phyloP scores from a whole-genome alignment of 1,140 invertebrate genomes.

The Drosophila rufa region DNA sequence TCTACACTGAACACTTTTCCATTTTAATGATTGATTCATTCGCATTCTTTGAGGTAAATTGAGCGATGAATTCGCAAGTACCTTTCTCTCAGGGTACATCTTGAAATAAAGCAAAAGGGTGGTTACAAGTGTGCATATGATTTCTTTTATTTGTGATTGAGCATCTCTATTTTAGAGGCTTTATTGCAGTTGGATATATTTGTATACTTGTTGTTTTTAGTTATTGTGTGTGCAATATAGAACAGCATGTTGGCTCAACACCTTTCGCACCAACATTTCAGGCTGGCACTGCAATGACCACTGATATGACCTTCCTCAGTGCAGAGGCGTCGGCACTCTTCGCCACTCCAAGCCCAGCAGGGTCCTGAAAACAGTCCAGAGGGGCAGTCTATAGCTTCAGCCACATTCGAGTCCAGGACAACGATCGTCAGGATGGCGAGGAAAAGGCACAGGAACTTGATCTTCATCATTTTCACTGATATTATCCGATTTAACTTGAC shows the following conservation, averaged over 20 bases:
- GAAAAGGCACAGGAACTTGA: constrained; percentile 8
- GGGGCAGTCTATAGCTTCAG: constrained; percentile 2
- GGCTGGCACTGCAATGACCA: constrained; percentile 15
- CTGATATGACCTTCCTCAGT: constrained; percentile 10
- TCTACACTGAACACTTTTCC: no score
- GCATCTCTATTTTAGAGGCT: no score
- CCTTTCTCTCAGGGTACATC: no score
- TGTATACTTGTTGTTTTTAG: not conserved
- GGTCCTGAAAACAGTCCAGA: constrained; percentile 4
- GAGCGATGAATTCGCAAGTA: no score
- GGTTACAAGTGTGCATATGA: no score
- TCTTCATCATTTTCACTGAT: constrained; percentile 15
- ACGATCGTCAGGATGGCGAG: not conserved
- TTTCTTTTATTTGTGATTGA: no score
- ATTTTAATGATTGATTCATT: no score
- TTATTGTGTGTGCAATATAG: not conserved
- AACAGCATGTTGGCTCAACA: not conserved
- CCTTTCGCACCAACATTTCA: constrained; percentile 25
- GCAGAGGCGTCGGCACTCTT: constrained; percentile 16
- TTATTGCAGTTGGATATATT: not conserved
- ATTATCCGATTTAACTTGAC: no score
- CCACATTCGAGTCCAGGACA: not conserved
- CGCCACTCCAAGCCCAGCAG: constrained; percentile 7
- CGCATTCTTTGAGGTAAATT: no score
- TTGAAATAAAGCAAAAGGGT: no score